Conservation (phyloP, 2,113 vertebrate species). For the Chrysemys picta region DNA sequence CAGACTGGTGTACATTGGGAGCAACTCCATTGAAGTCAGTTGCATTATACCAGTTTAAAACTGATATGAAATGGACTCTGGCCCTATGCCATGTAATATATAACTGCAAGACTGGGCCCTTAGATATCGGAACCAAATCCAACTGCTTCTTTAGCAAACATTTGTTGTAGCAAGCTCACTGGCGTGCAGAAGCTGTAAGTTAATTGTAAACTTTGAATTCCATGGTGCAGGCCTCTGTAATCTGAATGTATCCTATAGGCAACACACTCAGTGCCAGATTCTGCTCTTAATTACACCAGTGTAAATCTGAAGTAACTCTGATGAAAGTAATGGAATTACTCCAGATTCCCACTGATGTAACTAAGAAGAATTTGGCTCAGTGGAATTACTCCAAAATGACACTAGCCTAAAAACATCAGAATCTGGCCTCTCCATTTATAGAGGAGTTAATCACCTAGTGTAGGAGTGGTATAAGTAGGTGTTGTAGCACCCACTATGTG, state of each 20-base stretch:
- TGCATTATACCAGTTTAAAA: not conserved
- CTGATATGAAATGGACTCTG: not conserved
- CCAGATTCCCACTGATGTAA: not conserved
- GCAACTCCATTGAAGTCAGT: not conserved
- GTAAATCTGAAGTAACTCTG: not conserved
- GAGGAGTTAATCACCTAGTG: not conserved
- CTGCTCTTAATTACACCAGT: not conserved
- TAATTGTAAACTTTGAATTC: slow-evolving; percentile 59
- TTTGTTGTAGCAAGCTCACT: slow-evolving; percentile 59
- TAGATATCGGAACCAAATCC: not conserved
- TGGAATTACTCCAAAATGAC: too few relatives aligned
- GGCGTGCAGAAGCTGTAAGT: slow-evolving; percentile 38
- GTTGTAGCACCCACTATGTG: not conserved
- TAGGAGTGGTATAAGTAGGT: not conserved
- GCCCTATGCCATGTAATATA: not conserved
- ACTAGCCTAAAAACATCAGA: not conserved
- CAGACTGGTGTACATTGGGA: slow-evolving; percentile 11
- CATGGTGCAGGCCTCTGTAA: not conserved
- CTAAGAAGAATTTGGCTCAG: not conserved
- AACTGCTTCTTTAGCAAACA: slow-evolving; percentile 54
- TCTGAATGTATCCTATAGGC: not conserved
- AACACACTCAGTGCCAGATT: not conserved
- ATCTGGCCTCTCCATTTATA: not conserved
- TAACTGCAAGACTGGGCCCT: not conserved
- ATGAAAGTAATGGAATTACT: not conserved